A percentile compares a stretch with the other conserved stretches of the same genome.
These are phyloP conservation scores for Ceratotherium simum DNA, from an alignment of 2,113 vertebrate genomes.

Conservation along the genomic window DNA sequence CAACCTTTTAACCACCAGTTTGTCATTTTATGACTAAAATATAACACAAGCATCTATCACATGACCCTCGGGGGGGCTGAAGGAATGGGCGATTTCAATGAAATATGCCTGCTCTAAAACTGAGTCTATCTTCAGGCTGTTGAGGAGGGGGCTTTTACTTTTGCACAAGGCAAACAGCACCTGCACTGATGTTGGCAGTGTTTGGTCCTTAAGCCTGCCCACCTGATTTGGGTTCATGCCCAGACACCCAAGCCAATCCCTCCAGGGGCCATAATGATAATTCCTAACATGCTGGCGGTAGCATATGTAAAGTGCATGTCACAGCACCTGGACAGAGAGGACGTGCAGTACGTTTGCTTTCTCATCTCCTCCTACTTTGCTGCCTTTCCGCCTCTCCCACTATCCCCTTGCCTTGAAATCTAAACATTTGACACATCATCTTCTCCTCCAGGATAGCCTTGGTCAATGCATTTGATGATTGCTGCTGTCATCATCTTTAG, in stretches of 20 bases:
- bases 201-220: constrained; percentile 38
- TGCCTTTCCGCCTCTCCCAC: neutral
- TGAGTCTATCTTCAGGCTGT: neutral
- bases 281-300: neutral
- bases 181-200: neutral
- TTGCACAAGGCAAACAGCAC: neutral
- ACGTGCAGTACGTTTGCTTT: neutral
- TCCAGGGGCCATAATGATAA: constrained; percentile 44
- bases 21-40: constrained; percentile 1
- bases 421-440: neutral
- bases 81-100: neutral
- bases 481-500: neutral
- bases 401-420: neutral
- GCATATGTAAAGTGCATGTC: constrained; percentile 15
- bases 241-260: constrained; percentile 47
- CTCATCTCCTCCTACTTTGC: neutral
- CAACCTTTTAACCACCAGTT: neutral
- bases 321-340: neutral
- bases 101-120: neutral
- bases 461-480: neutral
- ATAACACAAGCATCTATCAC: neutral
- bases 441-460: neutral
- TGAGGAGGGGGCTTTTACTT: constrained; percentile 1
- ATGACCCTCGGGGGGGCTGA: neutral
- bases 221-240: constrained; percentile 46